phyloP scores from a whole-genome alignment of 2,797 vertebrate species.

The Loris lydekkerianus region DNA sequence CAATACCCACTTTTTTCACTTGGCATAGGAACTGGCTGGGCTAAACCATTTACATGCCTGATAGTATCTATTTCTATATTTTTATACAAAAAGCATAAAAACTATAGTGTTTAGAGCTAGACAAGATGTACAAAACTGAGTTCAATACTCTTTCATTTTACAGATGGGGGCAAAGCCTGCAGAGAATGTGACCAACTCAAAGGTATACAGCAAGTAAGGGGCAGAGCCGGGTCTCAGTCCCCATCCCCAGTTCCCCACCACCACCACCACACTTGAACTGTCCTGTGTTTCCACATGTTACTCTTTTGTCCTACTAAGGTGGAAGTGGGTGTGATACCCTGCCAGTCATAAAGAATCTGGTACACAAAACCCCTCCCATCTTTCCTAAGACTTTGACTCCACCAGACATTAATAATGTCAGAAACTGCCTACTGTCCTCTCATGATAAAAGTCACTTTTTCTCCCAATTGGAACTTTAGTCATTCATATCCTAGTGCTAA shows the following conservation, averaged over 20 bases:
- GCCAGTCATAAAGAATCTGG: background rate
- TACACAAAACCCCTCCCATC: background rate
- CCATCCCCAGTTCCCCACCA: rapidly evolving
- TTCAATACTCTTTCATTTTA: background rate
- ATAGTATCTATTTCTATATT: background rate
- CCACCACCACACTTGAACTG: background rate
- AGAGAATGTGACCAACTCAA: background rate
- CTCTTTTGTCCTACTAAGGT: background rate
- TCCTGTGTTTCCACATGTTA: background rate
- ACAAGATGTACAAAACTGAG: background rate
- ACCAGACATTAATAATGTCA: background rate
- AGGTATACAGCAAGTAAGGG: background rate
- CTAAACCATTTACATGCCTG: background rate
- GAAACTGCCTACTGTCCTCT: background rate
- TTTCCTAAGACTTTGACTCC: background rate
- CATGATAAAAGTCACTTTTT: background rate
- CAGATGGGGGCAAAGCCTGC: background rate
- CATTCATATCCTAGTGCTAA: background rate
- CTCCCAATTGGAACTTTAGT: background rate
- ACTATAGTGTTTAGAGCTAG: background rate
- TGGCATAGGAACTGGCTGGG: background rate
- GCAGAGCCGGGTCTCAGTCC: background rate
- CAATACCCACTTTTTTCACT: background rate
- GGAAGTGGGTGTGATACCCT: background rate
- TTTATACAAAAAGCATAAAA: background rate